A percentile compares a stretch with the other conserved stretches of the same genome.
Conservation (phyloP, 2,797 vertebrate species). For the Cephalopachus bancanus region DNA sequence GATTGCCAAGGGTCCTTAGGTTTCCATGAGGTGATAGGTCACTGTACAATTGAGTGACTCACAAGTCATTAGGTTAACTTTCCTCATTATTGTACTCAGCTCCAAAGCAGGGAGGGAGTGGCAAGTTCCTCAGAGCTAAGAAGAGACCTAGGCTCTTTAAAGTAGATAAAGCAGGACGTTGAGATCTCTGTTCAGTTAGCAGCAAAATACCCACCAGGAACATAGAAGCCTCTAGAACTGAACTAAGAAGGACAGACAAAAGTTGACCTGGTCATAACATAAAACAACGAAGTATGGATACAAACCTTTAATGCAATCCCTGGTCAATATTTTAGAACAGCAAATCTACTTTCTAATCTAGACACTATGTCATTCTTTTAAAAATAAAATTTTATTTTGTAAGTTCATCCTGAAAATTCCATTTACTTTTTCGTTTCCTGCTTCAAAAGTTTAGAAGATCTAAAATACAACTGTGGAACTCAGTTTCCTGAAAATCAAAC, state of each 20-base stretch:
- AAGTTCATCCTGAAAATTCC: not conserved
- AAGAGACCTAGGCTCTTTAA: not conserved
- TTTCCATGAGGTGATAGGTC: not conserved
- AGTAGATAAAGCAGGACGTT: rapidly evolving
- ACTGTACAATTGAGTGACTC: not conserved
- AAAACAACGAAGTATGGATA: not conserved
- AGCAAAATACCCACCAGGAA: not conserved
- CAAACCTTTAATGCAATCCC: not conserved
- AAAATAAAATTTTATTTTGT: not conserved
- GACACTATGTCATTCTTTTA: not conserved
- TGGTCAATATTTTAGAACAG: not conserved
- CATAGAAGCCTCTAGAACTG: not conserved
- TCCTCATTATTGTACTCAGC: not conserved
- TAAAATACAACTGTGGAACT: not conserved
- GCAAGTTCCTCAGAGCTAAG: not conserved
- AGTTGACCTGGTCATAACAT: not conserved
- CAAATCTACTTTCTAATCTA: slow-evolving; percentile 17
- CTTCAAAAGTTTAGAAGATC: slow-evolving; percentile 7
- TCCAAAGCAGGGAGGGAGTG: not conserved
- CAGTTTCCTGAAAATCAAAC: not conserved
- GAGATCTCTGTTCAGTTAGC: not conserved
- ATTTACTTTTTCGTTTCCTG: slow-evolving; percentile 12
- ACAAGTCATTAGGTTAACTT: not conserved
- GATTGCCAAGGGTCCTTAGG: too few species aligned
- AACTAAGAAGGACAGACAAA: not conserved